Percentiles rank a stretch among this genome's conserved stretches.
Evolutionary conservation across 2,888 invertebrate species (phyloP).

Genomic region (Amphimallon solstitiale): DNA sequence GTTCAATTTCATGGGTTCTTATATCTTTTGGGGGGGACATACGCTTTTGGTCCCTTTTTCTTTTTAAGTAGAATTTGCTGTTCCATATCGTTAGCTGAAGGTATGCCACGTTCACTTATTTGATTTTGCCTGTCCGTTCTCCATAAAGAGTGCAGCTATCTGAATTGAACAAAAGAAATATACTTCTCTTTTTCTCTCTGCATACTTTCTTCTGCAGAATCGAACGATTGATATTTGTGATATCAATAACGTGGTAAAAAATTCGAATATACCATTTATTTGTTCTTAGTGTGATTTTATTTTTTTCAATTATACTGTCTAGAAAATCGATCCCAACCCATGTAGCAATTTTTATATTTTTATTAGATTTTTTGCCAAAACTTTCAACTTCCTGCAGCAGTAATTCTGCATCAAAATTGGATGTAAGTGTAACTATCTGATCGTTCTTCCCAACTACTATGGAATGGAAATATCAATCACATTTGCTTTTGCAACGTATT

Average conservation of each 20-base stretch:
- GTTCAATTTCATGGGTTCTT: too few relatives aligned
- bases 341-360: conserved; percentile 5
- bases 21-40: too few relatives aligned
- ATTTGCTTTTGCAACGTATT: conserved; percentile 47
- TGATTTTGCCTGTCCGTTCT: too few relatives aligned
- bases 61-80: too few relatives aligned
- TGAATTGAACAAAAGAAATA: too few relatives aligned
- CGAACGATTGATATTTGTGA: not conserved
- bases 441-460: conserved; percentile 47
- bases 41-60: too few relatives aligned
- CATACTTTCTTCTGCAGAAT: too few relatives aligned
- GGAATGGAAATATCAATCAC: conserved; percentile 42
- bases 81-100: too few relatives aligned
- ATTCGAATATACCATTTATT: conserved; percentile 5
- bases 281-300: not conserved
- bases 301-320: not conserved
- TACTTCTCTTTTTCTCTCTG: too few relatives aligned
- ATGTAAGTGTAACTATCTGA: conserved; percentile 47
- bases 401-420: conserved; percentile 42
- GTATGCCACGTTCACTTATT: too few relatives aligned
- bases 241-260: conserved; percentile 12
- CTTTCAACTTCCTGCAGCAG: conserved; percentile 16
- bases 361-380: not conserved
- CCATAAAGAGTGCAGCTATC: too few relatives aligned
- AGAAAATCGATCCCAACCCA: conserved; percentile 8